Base-by-base conservation (phyloP, 2,113 vertebrate species). In the Protobothrops mucrosquamatus region DNA sequence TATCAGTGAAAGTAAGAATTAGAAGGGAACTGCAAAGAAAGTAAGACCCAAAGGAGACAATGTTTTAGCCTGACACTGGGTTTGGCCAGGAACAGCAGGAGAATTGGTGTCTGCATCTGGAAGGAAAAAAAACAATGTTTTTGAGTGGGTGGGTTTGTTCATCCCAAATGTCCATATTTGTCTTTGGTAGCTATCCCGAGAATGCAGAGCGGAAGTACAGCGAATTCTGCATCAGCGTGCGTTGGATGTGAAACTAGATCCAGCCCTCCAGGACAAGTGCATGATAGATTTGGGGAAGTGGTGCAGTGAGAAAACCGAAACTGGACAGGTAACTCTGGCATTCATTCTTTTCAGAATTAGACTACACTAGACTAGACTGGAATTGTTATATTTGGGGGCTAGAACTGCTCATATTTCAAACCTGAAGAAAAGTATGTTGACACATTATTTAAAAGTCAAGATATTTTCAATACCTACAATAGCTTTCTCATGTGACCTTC, bases 271-370 rank as follows among this genome's bases (percentile, higher is more conserved):
- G 97, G 98, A 98, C 94, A 98, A 99, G 94, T 99, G 99, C 96
- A 98, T 99, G 97, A 98, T 98, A 3, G 99, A 99, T 91, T 94
- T 99, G 52, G 99, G 99, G 2, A 99, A 99, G 94, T 99, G 99
- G 99, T 99, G 99, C 97, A 99, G 99, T 46, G 99, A 99, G 57
- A 99, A 99, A 95, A 99, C 98, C 0, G 99, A 99, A 94, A 97
- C 98, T 0, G 99, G 99, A 55, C 98, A 99, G 98, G 98, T 98
- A 91, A 92, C 85, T 74, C 7, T 0, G n/a, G 89, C 39, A 10
- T 5, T 2, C 0, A 6, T 85, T 81, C 34, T 43, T 74, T 85
- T 85, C 55, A 34, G 14, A 22, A 29, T 52, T 2, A 18, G 22
- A 52, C 89, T 57, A 46, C 4, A 46, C 7, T 59, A 24, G 12